Evolutionary conservation across 37 sponge, comb jelly and placozoan species (phyloP), one percentile per base, ranked within the genome.

Genomic region (Ianthella basta): DNA sequence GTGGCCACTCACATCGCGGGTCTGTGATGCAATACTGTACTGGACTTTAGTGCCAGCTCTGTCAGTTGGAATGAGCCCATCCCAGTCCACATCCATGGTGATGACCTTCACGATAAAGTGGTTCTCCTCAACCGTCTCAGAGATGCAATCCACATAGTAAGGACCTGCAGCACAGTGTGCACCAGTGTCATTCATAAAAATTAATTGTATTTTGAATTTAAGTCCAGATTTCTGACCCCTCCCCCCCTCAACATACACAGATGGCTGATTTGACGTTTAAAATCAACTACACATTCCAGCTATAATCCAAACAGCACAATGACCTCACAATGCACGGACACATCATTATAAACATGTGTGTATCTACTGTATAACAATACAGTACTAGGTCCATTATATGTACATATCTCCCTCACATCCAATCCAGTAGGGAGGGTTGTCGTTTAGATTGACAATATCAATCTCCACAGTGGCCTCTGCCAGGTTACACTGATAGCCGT

Each of bases 381-480:
- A n/a, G n/a, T n/a, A n/a, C n/a, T n/a, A n/a, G n/a, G n/a, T n/a
- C n/a, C n/a, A n/a, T n/a, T n/a, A n/a, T n/a, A n/a, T n/a, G n/a
- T n/a, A n/a, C n/a, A n/a, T n/a, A n/a, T n/a, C n/a, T n/a, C n/a
- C n/a, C 70, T 69, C 70, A 69, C 70, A 75, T 18, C 54, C 54
- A 19, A 50, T 24, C 23, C 78, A 75, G 53, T 39, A 16, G 6
- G 78, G 78, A 1, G 78, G 78, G 25, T 75, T 75, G 53, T 75
- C 78, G 10, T 75, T 75, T 19, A 75, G 16, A 24, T 75, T 75
- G 1, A 75, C 4, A 3, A 75, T 40, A 24, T 75, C 78, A 24
- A 75, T 50, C 25, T 75, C 78, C 44, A 75, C 54, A 15, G 78
- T 75, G 20, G 78, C 78, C 78, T 75, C 78, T 1, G 38, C 53